Conservation (phyloP, 1,140 invertebrate genomes). For the Tetragonula clypearis region DNA sequence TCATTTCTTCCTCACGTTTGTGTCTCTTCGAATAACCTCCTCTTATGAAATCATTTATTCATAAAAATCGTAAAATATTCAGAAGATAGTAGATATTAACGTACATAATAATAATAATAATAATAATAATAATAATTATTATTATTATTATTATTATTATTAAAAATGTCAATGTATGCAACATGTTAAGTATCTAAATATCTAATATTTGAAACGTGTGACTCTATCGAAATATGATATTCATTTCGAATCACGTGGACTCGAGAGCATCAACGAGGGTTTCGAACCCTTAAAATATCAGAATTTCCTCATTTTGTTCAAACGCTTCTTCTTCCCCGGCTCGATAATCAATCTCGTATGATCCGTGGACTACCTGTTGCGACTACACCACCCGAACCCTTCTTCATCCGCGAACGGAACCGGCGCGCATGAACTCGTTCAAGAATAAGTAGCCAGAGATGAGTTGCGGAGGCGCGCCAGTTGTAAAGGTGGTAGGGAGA, state of each 20-base stretch:
- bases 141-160: no score
- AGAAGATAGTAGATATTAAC: no score
- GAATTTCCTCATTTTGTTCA: not conserved
- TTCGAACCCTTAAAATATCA: not conserved
- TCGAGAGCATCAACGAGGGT: not conserved
- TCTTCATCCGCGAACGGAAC: not conserved
- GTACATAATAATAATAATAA: no score
- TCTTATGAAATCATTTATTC: no score
- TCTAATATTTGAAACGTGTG: no score
- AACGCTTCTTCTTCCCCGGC: not conserved
- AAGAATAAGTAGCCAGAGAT: conserved; percentile 55
- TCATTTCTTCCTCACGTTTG: no score
- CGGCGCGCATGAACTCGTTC: conserved; percentile 45
- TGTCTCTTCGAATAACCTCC: no score
- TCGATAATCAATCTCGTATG: not conserved
- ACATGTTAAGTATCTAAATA: no score
- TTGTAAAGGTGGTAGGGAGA: conserved; percentile 60
- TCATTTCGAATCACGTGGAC: not conserved
- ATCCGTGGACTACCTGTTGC: conserved; percentile 1
- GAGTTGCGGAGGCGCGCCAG: conserved; percentile 40
- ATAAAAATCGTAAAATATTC: no score
- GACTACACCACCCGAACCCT: not conserved
- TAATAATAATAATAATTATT: no score
- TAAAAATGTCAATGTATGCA: no score
- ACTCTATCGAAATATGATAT: no score